A percentile compares a stretch with the other conserved stretches of the same genome.
Evolutionary conservation across 2,113 vertebrate genomes (phyloP).

Genomic region (Dromas ardeola): DNA sequence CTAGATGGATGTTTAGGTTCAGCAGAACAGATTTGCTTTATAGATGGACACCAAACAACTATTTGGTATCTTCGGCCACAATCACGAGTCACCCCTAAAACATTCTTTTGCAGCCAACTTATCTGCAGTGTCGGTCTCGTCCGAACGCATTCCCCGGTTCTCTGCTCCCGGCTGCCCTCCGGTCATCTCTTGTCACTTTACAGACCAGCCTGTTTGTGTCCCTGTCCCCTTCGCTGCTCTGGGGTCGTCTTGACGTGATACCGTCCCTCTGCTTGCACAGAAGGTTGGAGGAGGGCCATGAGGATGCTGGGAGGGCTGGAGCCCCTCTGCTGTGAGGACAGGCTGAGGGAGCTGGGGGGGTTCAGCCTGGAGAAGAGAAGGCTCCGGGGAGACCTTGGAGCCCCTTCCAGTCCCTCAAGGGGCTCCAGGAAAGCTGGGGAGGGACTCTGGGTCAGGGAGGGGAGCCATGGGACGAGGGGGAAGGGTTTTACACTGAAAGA

Average conservation of each 20-base stretch:
- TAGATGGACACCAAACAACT: background rate
- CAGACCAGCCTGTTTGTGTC: background rate
- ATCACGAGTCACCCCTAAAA: background rate
- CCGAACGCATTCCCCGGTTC: background rate
- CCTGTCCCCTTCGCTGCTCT: background rate
- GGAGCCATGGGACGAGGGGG: too few species aligned
- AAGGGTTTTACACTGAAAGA: too few species aligned
- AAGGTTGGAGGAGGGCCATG: too few species aligned
- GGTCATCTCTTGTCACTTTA: background rate
- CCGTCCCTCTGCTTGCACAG: rapidly evolving
- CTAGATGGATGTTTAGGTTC: background rate
- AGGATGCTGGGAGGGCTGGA: too few species aligned
- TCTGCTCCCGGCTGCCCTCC: background rate
- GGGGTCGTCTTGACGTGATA: background rate
- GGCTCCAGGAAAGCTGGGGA: background rate
- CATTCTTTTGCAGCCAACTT: background rate
- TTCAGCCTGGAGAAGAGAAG: too few species aligned
- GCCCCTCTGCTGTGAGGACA: too few species aligned
- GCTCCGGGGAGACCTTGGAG: background rate
- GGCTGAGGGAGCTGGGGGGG: too few species aligned
- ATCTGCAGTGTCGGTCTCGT: background rate
- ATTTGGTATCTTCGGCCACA: background rate
- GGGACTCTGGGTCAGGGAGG: too few species aligned
- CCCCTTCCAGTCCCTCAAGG: background rate
- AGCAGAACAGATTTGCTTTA: background rate